Conservation (phyloP, 2,113 vertebrate species). For the Pachycephala philippinensis region DNA sequence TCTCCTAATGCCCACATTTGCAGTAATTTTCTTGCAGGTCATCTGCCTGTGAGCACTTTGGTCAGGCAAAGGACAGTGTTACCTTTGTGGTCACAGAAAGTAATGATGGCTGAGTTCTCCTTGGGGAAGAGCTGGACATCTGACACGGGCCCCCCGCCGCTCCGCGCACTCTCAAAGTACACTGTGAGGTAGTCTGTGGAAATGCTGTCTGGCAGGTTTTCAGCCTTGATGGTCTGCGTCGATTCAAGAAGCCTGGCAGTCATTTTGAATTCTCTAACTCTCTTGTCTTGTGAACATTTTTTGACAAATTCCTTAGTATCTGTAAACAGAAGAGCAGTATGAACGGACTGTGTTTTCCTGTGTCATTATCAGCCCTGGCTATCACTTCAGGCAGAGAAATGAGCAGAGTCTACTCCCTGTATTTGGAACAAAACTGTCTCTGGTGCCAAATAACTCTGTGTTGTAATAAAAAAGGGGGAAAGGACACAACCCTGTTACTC, state of each 20-base stretch:
- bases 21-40: not conserved
- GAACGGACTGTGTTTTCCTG: not conserved
- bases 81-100: constrained; percentile 79
- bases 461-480: not conserved
- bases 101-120: constrained; percentile 76
- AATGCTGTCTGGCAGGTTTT: constrained; percentile 65
- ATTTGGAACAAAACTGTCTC: not conserved
- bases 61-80: not conserved
- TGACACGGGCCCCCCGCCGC: constrained; percentile 64
- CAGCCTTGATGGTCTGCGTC: constrained; percentile 72
- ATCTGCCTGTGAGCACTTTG: not conserved
- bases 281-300: constrained; percentile 53
- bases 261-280: constrained; percentile 60
- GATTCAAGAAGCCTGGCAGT: constrained; percentile 72
- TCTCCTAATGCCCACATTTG: not conserved
- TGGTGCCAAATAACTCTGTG: not conserved
- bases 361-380: not conserved
- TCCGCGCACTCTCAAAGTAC: constrained; percentile 76
- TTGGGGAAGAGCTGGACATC: constrained; percentile 41
- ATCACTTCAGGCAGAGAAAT: not conserved
- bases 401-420: not conserved
- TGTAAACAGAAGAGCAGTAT: constrained; percentile 52
- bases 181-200: constrained; percentile 51
- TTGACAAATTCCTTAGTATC: constrained; percentile 72
- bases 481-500: not conserved